Evolutionary conservation across 2,888 invertebrate species (phyloP).

Genomic region (Tanytarsus gracilentus): DNA sequence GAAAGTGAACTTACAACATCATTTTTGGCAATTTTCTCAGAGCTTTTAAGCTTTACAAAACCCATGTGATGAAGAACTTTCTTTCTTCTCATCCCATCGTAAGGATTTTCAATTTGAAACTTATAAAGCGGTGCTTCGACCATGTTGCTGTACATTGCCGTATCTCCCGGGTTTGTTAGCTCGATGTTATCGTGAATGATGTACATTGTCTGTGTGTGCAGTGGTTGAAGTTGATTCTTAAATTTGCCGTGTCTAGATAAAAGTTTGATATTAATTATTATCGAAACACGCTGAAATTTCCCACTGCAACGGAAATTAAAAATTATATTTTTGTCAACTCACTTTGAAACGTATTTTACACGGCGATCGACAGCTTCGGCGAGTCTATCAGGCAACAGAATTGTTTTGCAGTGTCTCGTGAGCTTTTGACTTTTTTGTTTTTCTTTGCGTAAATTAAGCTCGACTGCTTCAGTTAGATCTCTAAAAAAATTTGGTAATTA

Average conservation of each 20-base stretch:
- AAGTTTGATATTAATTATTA: not conserved
- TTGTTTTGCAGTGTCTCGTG: slow-evolving; percentile 50
- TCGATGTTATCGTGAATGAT: slow-evolving; percentile 66
- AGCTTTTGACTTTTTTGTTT: slow-evolving; percentile 36
- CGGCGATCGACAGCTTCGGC: slow-evolving; percentile 57
- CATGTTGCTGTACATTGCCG: slow-evolving; percentile 50
- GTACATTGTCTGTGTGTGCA: slow-evolving; percentile 56
- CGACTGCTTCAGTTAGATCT: slow-evolving; percentile 36
- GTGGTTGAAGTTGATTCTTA: slow-evolving; percentile 45
- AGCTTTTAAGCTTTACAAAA: slow-evolving; percentile 38
- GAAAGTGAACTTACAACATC: slow-evolving; percentile 26
- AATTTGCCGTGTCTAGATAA: slow-evolving; percentile 40
- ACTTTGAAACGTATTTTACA: slow-evolving; percentile 47
- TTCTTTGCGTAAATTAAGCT: slow-evolving; percentile 36
- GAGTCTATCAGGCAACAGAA: slow-evolving; percentile 59
- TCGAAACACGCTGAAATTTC: not conserved
- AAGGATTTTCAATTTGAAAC: slow-evolving; percentile 50
- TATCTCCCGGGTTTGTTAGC: slow-evolving; percentile 55
- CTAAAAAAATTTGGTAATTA: slow-evolving; percentile 34
- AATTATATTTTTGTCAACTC: slow-evolving; percentile 7
- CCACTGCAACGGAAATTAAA: not conserved
- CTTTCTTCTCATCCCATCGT: slow-evolving; percentile 37
- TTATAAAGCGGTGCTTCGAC: slow-evolving; percentile 55
- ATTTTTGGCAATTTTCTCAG: slow-evolving; percentile 33
- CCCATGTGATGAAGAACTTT: slow-evolving; percentile 34